Base-by-base conservation (phyloP, 2,888 invertebrate genomes). In the Euzetes globulus region DNA sequence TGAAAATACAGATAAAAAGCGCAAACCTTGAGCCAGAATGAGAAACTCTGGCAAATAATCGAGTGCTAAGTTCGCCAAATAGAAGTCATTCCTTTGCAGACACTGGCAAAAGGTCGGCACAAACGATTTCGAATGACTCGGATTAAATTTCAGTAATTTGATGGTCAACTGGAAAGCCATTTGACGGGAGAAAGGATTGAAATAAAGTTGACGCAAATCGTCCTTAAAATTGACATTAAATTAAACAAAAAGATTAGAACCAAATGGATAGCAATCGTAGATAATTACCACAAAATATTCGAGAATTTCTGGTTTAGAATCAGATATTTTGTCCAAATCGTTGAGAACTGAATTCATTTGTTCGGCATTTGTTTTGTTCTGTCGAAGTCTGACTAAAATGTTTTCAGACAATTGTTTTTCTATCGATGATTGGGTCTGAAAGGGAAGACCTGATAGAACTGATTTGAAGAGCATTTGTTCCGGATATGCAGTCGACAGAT, bases 21-120 rank as follows among this genome's bases (percentile, higher is more conserved):
- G 19, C 63, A 65, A 65, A 86, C 86, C 86, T 85, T 91, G 92
- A 85, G 91, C 87, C 77, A 92, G 88, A 15, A 91, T 86, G 72
- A 90, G 86, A 77, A 94, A 88, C 80, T 94, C 94, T 0, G 93
- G 89, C 71, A 96, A 85, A 81, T 89, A 88, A 78, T 92, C 92
- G 65, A 95, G 85, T 37, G 91, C 89, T 0, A 90, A 88, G 78
- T 87, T 87, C 0, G 91, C 88, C 52, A 95, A 87, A 77, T 92
- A 91, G 0, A 91, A 89, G 81, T 91, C 89, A 60, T 87, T 86
- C 77, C 89, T 90, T 78, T 92, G 89, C 75, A 96, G 85, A 81
- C 94, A 92, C 79, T 90, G 88, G 74, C 94, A 86, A 80, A 91
- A 89, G 0, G 90, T 88, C 60, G 90, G 88, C 1, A 94, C 85